These are phyloP conservation scores for Vanessa tameamea DNA, from an alignment of 1,140 invertebrate species.

Conservation along the genomic window DNA sequence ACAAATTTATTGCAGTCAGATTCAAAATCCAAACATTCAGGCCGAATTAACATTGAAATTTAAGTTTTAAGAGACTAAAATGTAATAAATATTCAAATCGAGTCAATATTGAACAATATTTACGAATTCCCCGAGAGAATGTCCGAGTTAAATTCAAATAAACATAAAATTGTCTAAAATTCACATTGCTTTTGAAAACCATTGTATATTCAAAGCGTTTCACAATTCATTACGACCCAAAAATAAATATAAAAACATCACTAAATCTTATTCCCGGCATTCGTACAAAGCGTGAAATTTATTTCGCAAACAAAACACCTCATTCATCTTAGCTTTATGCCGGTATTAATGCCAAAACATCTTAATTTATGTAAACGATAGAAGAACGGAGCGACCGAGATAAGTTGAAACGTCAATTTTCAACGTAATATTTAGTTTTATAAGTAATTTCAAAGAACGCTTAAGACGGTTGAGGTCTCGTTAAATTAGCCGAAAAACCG, in stretches of 20 bases:
- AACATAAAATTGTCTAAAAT: too few relatives aligned
- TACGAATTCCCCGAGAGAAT: too few relatives aligned
- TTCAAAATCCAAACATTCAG: too few relatives aligned
- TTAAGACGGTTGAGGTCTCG: conserved; percentile 33
- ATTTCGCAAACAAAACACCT: conserved; percentile 45
- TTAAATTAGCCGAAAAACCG: conserved; percentile 16
- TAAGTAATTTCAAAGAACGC: conserved; percentile 28
- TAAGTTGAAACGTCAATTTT: conserved; percentile 37
- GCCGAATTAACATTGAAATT: too few relatives aligned
- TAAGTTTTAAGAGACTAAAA: too few relatives aligned
- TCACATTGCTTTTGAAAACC: too few relatives aligned
- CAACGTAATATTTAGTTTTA: conserved; percentile 24
- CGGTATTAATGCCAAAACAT: conserved; percentile 44
- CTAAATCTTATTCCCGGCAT: conserved; percentile 25
- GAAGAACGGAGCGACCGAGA: conserved; percentile 30
- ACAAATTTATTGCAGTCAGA: too few relatives aligned
- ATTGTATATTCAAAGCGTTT: neutral
- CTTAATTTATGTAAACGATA: conserved; percentile 53
- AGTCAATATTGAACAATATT: too few relatives aligned
- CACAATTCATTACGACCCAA: neutral
- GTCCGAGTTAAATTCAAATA: too few relatives aligned
- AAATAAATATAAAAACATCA: neutral
- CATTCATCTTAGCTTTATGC: conserved; percentile 39
- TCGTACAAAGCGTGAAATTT: conserved; percentile 35
- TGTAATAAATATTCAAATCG: too few relatives aligned